Base-by-base conservation (phyloP, 2,888 invertebrate species). In the Osmoderma eremita region DNA sequence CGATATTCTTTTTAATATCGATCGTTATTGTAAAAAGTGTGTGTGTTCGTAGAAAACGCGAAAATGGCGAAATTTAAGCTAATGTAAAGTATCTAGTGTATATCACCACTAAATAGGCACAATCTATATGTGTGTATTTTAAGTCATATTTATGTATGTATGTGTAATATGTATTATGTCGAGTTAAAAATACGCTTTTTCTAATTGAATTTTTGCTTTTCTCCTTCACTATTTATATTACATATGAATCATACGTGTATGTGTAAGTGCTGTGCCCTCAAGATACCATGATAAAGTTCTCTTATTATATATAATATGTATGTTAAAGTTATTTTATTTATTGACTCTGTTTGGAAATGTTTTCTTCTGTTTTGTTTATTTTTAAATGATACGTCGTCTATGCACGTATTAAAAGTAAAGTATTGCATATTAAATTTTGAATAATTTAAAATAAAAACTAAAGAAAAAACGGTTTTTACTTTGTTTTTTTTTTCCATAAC, bases 41-140 rank as follows among this genome's bases (percentile, higher is more conserved):
- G n/a, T n/a, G n/a, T n/a, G n/a, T n/a, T n/a, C n/a, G n/a, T n/a
- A n/a, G n/a, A n/a, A n/a, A n/a, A n/a, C n/a, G n/a, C n/a, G n/a
- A n/a, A n/a, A n/a, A n/a, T n/a, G n/a, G n/a, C n/a, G n/a, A n/a
- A n/a, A n/a, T n/a, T n/a, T n/a, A n/a, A n/a, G n/a, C n/a, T n/a
- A n/a, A n/a, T n/a, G n/a, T n/a, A n/a, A n/a, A n/a, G n/a, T n/a
- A n/a, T n/a, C n/a, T n/a, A n/a, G n/a, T n/a, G 41, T 42, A 30
- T 30, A 30, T 30, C 30, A 53, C 42, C 42, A 51, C 63, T 63
- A 63, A 51, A 41, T 63, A 63, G 63, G 63, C 63, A 63, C 63
- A 51, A 63, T 63, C 63, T 63, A 63, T 63, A 39, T 63, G 41
- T 63, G 22, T 30, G 30, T 30, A 30, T 30, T 30, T 30, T 30